phyloP scores from a whole-genome alignment of 1,140 invertebrate species.

The Maconellicoccus hirsutus region DNA sequence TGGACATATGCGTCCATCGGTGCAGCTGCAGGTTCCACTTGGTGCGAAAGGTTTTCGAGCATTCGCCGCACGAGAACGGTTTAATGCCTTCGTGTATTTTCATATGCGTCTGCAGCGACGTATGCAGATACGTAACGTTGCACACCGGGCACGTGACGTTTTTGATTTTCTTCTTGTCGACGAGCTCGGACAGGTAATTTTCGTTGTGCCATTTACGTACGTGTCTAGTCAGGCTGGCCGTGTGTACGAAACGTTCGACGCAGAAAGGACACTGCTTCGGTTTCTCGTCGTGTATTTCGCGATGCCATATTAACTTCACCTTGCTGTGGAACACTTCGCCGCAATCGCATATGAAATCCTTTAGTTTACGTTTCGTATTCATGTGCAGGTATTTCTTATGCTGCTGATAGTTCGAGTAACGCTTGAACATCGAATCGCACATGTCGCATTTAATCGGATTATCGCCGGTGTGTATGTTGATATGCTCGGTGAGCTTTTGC shows the following conservation, averaged over 20 bases:
- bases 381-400: conserved; percentile 61
- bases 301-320: conserved; percentile 71
- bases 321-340: conserved; percentile 67
- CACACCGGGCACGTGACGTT: conserved; percentile 70
- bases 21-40: conserved; percentile 82
- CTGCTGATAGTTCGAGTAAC: conserved; percentile 73
- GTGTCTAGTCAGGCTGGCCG: conserved; percentile 66
- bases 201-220: conserved; percentile 67
- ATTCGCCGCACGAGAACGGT: conserved; percentile 65
- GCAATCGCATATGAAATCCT: conserved; percentile 68
- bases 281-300: conserved; percentile 66
- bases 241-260: conserved; percentile 70
- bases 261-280: conserved; percentile 73
- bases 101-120: conserved; percentile 68
- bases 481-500: conserved; percentile 64
- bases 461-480: conserved; percentile 66
- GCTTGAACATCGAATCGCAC: conserved; percentile 69
- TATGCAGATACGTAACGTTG: conserved; percentile 61
- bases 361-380: conserved; percentile 50
- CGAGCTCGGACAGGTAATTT: conserved; percentile 49
- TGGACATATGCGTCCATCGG: conserved; percentile 74
- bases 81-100: conserved; percentile 59
- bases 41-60: conserved; percentile 71
- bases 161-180: conserved; percentile 40
- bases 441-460: conserved; percentile 67